phyloP scores from a whole-genome alignment of 2,888 invertebrate genomes.

The Drosophila conformis region DNA sequence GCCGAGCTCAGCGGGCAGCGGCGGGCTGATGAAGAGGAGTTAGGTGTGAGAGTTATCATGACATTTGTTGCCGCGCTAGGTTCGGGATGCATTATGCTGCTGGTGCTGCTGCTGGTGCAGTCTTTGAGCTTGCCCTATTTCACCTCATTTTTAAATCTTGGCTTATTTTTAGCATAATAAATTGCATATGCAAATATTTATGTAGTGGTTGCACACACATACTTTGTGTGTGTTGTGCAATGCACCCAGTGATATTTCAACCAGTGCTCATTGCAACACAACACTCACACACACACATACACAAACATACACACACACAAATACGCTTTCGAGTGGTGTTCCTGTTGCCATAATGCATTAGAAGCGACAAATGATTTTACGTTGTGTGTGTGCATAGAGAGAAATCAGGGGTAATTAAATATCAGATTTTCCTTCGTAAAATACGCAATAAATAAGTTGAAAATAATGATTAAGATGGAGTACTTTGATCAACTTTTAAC shows the following conservation, averaged over 20 bases:
- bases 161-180: constrained; percentile 84
- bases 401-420: neutral
- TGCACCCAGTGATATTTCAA: constrained; percentile 48
- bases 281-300: constrained; percentile 31
- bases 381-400: constrained; percentile 52
- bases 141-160: constrained; percentile 77
- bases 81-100: constrained; percentile 59
- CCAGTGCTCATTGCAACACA: constrained; percentile 28
- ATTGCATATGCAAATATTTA: constrained; percentile 84
- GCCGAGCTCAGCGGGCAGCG: constrained; percentile 25
- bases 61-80: constrained; percentile 62
- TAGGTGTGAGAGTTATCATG: constrained; percentile 67
- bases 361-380: constrained; percentile 64
- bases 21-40: neutral
- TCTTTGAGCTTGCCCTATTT: constrained; percentile 75
- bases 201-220: constrained; percentile 42
- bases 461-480: neutral
- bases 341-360: constrained; percentile 80
- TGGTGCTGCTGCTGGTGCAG: neutral
- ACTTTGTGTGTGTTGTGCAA: constrained; percentile 26
- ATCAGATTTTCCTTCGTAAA: neutral
- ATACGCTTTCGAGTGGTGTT: constrained; percentile 61
- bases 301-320: constrained; percentile 21
- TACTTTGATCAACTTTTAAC: neutral
- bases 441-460: neutral